Percentiles rank a stretch among this genome's conserved stretches.
Evolutionary conservation across 2,113 vertebrate genomes (phyloP).

Genomic region (Ibidorhyncha struthersii): DNA sequence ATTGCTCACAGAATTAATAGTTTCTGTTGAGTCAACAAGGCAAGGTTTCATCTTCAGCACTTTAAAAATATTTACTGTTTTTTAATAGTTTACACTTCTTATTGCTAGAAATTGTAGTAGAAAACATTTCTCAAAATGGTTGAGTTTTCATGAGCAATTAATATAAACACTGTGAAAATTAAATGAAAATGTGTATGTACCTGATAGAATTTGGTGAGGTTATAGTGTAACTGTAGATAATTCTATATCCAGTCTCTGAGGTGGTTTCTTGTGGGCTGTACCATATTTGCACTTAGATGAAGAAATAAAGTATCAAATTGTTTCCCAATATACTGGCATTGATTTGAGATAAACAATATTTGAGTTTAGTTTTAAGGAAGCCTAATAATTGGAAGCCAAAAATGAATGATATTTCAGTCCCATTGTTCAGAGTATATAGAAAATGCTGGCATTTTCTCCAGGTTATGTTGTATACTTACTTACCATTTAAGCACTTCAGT

Average conservation of each 20-base stretch:
- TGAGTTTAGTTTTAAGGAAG: constrained; percentile 29
- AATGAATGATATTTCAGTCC: background rate
- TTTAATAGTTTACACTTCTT: background rate
- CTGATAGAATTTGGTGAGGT: background rate
- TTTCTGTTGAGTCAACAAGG: background rate
- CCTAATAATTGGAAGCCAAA: constrained; percentile 4
- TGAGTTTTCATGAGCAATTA: constrained; percentile 16
- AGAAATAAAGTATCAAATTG: constrained; percentile 60
- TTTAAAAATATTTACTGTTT: background rate
- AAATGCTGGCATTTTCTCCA: background rate
- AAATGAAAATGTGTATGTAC: constrained; percentile 2
- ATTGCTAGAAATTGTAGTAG: background rate
- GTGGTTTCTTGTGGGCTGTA: constrained; percentile 7
- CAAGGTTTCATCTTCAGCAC: background rate
- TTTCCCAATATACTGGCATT: constrained; percentile 54
- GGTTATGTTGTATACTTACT: background rate
- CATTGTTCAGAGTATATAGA: background rate
- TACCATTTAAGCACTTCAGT: background rate
- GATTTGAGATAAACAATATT: constrained; percentile 70
- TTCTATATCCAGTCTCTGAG: constrained; percentile 48
- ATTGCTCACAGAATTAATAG: background rate
- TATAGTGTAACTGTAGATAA: constrained; percentile 59
- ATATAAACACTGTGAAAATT: background rate
- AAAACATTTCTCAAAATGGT: background rate
- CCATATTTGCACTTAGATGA: constrained; percentile 53